phyloP scores from a whole-genome alignment of 2,797 vertebrate genomes.

The Smutsia gigantea region DNA sequence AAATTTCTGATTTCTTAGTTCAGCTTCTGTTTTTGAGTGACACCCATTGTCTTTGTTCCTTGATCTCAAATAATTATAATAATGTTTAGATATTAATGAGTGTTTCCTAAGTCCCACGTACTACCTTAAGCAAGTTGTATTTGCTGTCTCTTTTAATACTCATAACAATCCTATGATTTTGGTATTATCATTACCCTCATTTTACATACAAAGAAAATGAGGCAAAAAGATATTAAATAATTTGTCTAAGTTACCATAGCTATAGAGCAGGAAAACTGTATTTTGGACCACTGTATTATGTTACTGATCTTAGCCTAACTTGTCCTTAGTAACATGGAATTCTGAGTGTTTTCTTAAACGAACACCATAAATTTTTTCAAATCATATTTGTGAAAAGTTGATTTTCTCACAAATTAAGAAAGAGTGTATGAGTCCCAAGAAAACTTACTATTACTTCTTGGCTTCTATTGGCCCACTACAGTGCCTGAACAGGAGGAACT shows the following conservation, averaged over 20 bases:
- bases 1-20: background rate
- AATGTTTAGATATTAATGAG: background rate
- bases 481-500: background rate
- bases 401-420: constrained; percentile 7
- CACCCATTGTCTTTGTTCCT: constrained; percentile 22
- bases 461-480: background rate
- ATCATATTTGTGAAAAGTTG: background rate
- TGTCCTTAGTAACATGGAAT: background rate
- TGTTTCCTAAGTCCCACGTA: background rate
- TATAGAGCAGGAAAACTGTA: background rate
- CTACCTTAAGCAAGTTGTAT: constrained; percentile 11
- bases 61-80: constrained; percentile 23
- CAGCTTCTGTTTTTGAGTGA: background rate
- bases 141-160: constrained; percentile 34
- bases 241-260: background rate
- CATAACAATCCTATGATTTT: constrained; percentile 41
- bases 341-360: constrained; percentile 16
- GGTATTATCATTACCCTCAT: background rate
- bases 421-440: background rate
- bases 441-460: background rate
- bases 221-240: background rate
- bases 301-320: background rate
- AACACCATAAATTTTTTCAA: background rate
- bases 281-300: background rate
- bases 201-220: constrained; percentile 57